These are phyloP conservation scores for Eriocheir sinensis DNA, from an alignment of 1,140 invertebrate genomes.

Conservation along the genomic window DNA sequence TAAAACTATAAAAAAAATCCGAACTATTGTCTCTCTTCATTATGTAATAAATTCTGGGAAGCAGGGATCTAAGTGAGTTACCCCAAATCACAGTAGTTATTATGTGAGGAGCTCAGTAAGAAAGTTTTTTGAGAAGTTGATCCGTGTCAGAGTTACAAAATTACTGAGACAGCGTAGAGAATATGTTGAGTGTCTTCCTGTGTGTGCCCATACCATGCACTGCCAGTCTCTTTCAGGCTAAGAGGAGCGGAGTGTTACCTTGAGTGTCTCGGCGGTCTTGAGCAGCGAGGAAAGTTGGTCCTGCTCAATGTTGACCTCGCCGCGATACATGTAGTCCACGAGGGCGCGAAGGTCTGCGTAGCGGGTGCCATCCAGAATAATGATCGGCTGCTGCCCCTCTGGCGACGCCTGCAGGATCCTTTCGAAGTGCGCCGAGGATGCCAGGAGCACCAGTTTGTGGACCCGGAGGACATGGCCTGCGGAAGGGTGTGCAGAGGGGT, in stretches of 20 bases:
- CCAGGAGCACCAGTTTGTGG: constrained; percentile 94
- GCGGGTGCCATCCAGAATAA: constrained; percentile 93
- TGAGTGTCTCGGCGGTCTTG: constrained; percentile 92
- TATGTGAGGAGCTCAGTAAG: too few relatives aligned
- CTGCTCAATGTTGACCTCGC: constrained; percentile 95
- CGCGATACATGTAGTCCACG: constrained; percentile 96
- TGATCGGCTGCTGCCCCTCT: constrained; percentile 89
- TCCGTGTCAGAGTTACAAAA: too few relatives aligned
- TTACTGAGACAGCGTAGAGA: too few relatives aligned
- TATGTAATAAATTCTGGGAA: too few relatives aligned
- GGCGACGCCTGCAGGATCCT: constrained; percentile 92
- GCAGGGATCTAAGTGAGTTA: too few relatives aligned
- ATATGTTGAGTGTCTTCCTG: too few relatives aligned
- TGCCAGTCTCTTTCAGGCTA: too few relatives aligned
- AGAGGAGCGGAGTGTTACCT: constrained; percentile 75
- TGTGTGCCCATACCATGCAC: too few relatives aligned
- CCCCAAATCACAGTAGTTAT: too few relatives aligned
- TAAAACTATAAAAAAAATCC: not conserved
- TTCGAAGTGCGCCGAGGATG: constrained; percentile 96
- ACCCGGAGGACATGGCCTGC: constrained; percentile 94
- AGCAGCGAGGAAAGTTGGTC: constrained; percentile 94
- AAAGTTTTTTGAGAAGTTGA: too few relatives aligned
- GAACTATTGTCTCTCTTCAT: too few relatives aligned
- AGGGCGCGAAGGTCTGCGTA: constrained; percentile 94
- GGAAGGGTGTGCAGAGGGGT: constrained; percentile 81